Evolutionary conservation across 2,797 vertebrate species (phyloP), one percentile per base, ranked within the genome.

Genomic region (Coilia nasus): DNA sequence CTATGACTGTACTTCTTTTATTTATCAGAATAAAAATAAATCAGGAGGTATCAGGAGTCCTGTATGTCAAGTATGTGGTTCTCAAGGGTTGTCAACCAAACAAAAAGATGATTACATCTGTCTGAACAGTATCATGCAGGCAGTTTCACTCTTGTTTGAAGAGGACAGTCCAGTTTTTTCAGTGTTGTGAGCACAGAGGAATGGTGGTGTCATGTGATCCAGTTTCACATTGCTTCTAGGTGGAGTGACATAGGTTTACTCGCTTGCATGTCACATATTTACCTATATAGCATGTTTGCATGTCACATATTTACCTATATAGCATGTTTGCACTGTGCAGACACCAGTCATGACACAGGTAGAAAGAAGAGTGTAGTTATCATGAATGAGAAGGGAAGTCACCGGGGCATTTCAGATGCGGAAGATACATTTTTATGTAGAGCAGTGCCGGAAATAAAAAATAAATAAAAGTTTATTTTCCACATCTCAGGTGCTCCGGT

Each of bases 131-230:
- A 78, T 78, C 23, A 25, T 0, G 2, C 17, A 41, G 31, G 31
- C 71, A 78, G 71, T 78, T 78, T 78, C 71, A 44, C 71, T 78
- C 17, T 19, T 78, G 31, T 21, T 44, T 3, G 71, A 78, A 78
- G 71, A 41, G 71, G 71, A 41, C 71, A 19, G 31, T 78, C 35
- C 71, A 21, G 71, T 78, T 78, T 75, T 71, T 4, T 75, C 67
- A 75, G 28, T 35, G 2, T 9, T 35, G 64, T 31, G 11, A 64
- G 12, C 12, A 71, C 3, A 35, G 23, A 71, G 14, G 28, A 31
- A 35, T n/a, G 31, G 6, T 10, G 71, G 2, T 44, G 7, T 17
- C 67, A 41, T 15, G 25, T 35, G 35, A 44, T 54, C 50, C 64
- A 19, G 67, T 41, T 17, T 35, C 67, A 31, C 1, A 23, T 75